These are phyloP conservation scores for Ptycholaimellus sp. DNA, from an alignment of 2,888 invertebrate species.

Conservation along the genomic window DNA sequence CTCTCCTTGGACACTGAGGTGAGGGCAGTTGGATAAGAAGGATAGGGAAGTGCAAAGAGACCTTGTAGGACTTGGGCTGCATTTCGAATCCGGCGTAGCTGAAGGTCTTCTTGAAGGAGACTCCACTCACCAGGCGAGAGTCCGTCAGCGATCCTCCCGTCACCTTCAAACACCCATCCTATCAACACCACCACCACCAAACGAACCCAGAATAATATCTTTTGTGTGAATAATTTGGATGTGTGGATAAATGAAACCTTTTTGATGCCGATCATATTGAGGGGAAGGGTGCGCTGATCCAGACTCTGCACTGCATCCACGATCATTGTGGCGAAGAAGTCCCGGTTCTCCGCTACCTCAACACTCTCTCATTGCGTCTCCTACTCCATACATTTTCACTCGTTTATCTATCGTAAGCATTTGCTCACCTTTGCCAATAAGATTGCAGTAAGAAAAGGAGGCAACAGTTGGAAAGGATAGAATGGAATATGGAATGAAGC, in stretches of 20 bases:
- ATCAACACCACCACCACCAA: no score
- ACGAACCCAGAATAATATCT: slow-evolving; percentile 5
- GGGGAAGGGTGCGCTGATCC: slow-evolving; percentile 56
- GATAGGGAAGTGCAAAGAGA: not conserved
- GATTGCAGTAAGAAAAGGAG: no score
- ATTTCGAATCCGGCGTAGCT: slow-evolving; percentile 99
- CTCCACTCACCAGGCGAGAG: slow-evolving; percentile 66
- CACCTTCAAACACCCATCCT: no score
- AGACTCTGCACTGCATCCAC: slow-evolving; percentile 80
- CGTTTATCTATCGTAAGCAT: no score
- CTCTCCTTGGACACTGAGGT: no score
- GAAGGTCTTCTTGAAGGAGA: slow-evolving; percentile 98
- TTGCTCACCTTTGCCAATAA: no score
- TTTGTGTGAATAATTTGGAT: not conserved
- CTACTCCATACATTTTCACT: no score
- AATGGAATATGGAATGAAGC: no score
- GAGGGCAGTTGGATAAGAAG: no score
- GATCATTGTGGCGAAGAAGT: slow-evolving; percentile 83
- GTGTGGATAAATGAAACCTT: slow-evolving; percentile 33
- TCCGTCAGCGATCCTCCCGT: no score
- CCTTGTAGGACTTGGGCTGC: slow-evolving; percentile 57
- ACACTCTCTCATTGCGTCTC: not conserved
- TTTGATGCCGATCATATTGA: slow-evolving; percentile 98
- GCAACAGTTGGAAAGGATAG: no score
- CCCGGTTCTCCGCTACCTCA: slow-evolving; percentile 54